Evolutionary conservation across 2,797 vertebrate species (phyloP).

Genomic region (Tauraco hartlaubi): DNA sequence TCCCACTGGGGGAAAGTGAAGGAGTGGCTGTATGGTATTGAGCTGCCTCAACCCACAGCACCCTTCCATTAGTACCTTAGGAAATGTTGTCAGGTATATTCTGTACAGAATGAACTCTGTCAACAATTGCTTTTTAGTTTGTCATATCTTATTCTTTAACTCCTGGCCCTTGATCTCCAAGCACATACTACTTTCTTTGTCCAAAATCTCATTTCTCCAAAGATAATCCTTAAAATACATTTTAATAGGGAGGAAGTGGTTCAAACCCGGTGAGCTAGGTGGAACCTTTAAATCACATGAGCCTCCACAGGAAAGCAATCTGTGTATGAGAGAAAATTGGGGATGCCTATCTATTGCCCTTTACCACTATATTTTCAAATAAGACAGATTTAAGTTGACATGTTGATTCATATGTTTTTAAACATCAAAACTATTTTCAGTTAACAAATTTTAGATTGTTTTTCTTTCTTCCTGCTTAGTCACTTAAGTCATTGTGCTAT

Average conservation of each 20-base stretch:
- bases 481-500: neutral
- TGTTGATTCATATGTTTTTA: neutral
- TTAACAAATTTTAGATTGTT: neutral
- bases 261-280: neutral
- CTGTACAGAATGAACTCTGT: neutral
- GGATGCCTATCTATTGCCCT: neutral
- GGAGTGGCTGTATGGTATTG: rapidly evolving
- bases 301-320: neutral
- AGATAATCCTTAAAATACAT: neutral
- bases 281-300: neutral
- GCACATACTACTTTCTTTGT: neutral
- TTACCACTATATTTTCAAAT: neutral
- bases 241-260: neutral
- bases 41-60: neutral
- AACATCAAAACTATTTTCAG: neutral
- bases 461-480: neutral
- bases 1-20: rapidly evolving
- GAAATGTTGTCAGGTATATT: neutral
- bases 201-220: neutral
- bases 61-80: neutral
- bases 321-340: neutral
- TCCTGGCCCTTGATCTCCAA: neutral
- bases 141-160: neutral
- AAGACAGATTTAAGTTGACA: neutral
- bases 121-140: neutral